Base-by-base conservation (phyloP, 92 coral and sea anemone species). In the Meandrina meandrites region DNA sequence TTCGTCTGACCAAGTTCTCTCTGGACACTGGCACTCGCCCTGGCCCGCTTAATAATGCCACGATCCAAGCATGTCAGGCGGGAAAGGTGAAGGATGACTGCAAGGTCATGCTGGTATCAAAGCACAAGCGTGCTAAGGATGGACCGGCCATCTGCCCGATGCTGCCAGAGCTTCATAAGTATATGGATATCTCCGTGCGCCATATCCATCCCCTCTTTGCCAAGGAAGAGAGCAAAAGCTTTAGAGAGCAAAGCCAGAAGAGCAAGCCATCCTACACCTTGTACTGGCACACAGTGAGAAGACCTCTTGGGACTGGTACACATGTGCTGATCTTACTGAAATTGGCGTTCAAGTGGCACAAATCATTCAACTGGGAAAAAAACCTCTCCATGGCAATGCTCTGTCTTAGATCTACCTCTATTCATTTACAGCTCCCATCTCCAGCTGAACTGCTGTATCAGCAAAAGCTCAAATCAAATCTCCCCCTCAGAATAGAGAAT, bases 311-410 rank as follows among this genome's bases (percentile, higher is more conserved):
- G 17, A 28, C 24, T 57, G 71, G 18, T 80, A 80, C 31, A 28
- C 50, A 17, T 12, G 84, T 6, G 24, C 84, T 6, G 31, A 80
- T 11, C 84, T 80, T 1, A 80, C 84, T 8, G 47, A 56, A 9
- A 47, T 42, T 21, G n/a, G 69, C 8, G 17, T 45, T 17, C 17
- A 79, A 10, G 83, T 70, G 12, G 45, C 28, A 37, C 13, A 0
- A 3, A 30, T 79, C 16, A 79, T 79, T 19, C 36, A 79, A 62
- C 75, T n/a, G n/a, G n/a, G n/a, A n/a, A n/a, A n/a, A n/a, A n/a
- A n/a, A n/a, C n/a, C n/a, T n/a, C n/a, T n/a, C n/a, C n/a, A n/a
- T n/a, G n/a, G n/a, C n/a, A n/a, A n/a, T n/a, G n/a, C n/a, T n/a
- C n/a, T n/a, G n/a, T n/a, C n/a, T n/a, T n/a, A n/a, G n/a, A n/a